A percentile compares a stretch with the other conserved stretches of the same genome.
phyloP scores from a whole-genome alignment of 1,140 invertebrate species.

The Homarus americanus region DNA sequence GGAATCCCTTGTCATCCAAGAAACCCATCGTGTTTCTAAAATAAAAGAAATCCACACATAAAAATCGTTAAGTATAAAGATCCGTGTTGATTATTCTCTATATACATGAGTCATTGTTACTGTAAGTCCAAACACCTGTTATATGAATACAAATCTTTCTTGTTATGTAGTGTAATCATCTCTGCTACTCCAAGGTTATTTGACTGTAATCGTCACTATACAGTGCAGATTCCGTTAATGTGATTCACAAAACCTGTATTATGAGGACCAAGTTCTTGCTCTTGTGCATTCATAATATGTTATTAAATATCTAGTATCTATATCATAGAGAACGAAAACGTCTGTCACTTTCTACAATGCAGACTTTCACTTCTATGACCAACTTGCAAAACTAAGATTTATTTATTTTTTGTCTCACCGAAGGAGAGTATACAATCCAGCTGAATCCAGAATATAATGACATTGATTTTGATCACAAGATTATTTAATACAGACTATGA shows the following conservation, averaged over 20 bases:
- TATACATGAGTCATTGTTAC: constrained; percentile 19
- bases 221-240: background rate
- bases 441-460: too few relatives aligned
- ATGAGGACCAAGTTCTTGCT: too few relatives aligned
- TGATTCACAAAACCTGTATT: too few relatives aligned
- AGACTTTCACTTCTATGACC: too few relatives aligned
- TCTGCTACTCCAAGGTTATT: background rate
- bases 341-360: too few relatives aligned
- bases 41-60: constrained; percentile 26
- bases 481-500: too few relatives aligned
- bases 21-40: constrained; percentile 48
- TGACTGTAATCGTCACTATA: background rate
- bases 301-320: background rate
- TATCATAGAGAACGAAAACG: background rate
- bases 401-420: too few relatives aligned
- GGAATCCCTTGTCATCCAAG: constrained; percentile 51
- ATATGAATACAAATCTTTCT: background rate
- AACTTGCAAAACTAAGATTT: too few relatives aligned
- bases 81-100: constrained; percentile 13
- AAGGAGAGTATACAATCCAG: too few relatives aligned
- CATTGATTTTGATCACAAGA: too few relatives aligned
- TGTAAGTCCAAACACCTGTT: background rate
- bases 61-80: background rate
- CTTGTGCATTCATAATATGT: background rate
- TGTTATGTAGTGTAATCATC: background rate